These are phyloP conservation scores for Elachura formosa DNA, from an alignment of 2,113 vertebrate species.

Conservation along the genomic window DNA sequence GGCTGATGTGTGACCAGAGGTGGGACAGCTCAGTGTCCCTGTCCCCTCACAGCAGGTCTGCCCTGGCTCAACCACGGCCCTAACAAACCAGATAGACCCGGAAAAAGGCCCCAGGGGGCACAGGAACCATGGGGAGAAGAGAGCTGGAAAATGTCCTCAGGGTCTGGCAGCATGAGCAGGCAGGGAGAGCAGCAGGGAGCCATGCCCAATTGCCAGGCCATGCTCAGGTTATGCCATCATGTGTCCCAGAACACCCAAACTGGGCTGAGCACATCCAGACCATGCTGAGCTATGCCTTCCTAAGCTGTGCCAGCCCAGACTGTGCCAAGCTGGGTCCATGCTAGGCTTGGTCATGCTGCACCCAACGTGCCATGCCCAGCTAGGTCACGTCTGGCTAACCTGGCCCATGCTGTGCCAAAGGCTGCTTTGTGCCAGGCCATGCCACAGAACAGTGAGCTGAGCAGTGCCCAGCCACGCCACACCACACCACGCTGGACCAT, in stretches of 20 bases:
- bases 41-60: not conserved
- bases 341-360: not conserved
- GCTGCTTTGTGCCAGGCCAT: not conserved
- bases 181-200: not conserved
- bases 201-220: not conserved
- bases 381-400: not conserved
- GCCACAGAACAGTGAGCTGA: not conserved
- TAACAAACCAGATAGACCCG: rapidly evolving
- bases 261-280: rapidly evolving
- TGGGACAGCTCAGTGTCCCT: rapidly evolving
- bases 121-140: not conserved
- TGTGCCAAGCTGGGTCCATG: not conserved
- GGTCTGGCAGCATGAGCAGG: not conserved
- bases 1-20: rapidly evolving
- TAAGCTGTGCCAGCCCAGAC: not conserved
- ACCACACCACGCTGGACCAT: rapidly evolving
- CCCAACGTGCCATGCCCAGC: not conserved
- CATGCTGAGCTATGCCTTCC: not conserved
- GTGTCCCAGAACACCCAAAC: not conserved
- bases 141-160: constrained; percentile 31
- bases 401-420: not conserved
- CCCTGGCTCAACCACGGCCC: not conserved
- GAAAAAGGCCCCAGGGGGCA: not conserved
- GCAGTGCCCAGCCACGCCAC: not conserved
- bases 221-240: not conserved